These are phyloP conservation scores for Hypsopygia costalis DNA, from an alignment of 2,888 invertebrate genomes.

Conservation along the genomic window DNA sequence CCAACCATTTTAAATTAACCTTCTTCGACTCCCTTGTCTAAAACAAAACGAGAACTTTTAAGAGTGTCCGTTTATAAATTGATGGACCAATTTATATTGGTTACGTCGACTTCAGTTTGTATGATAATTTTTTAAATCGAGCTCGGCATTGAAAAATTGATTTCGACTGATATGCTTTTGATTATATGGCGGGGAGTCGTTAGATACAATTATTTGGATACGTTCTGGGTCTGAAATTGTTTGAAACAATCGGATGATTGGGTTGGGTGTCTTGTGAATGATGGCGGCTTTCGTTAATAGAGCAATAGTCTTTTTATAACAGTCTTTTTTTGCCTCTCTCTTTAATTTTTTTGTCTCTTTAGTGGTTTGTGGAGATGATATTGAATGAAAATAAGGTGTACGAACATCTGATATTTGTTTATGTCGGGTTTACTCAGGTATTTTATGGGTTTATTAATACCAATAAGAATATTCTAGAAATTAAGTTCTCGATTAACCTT, in stretches of 20 bases:
- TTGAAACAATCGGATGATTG: constrained; percentile 37
- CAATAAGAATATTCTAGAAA: too few relatives aligned
- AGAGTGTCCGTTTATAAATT: background rate
- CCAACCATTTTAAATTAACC: constrained; percentile 29
- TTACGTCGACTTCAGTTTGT: constrained; percentile 40
- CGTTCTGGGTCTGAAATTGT: constrained; percentile 35
- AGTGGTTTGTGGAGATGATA: background rate
- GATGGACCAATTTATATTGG: constrained; percentile 36
- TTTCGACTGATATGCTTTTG: constrained; percentile 74
- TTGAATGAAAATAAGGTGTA: background rate
- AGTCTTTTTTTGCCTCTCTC: constrained; percentile 1
- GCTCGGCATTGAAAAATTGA: constrained; percentile 72
- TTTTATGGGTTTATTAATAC: too few relatives aligned
- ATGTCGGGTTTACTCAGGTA: too few relatives aligned
- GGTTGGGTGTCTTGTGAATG: constrained; percentile 19
- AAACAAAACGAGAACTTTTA: background rate
- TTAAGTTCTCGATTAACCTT: too few relatives aligned
- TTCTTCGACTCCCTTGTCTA: background rate
- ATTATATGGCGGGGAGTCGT: constrained; percentile 67
- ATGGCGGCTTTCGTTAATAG: constrained; percentile 15
- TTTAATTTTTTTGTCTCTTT: too few relatives aligned
- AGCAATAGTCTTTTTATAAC: constrained; percentile 17
- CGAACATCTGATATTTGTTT: too few relatives aligned
- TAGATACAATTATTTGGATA: constrained; percentile 69
- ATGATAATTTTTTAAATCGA: constrained; percentile 74